Evolutionary conservation across 2,888 invertebrate genomes (phyloP), one percentile per base, ranked within the genome.

Genomic region (Microctonus aethiopoides): DNA sequence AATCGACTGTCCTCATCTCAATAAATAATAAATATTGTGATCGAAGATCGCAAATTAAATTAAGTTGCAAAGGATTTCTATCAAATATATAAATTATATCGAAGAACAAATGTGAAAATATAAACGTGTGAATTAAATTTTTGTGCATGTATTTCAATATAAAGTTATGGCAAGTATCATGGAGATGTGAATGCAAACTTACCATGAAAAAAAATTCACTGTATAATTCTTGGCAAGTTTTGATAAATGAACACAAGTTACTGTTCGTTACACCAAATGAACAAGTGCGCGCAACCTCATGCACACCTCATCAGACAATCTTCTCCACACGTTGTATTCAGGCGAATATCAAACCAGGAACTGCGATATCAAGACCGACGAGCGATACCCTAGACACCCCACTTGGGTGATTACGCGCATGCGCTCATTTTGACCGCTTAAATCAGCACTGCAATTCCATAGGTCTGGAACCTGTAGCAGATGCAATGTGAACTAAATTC

Each of bases 271-370:
- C 11, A 64, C 11, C 57, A 22, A 22, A 13, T 36, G n/a, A 63
- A 24, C 9, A 41, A 59, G n/a, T 62, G 63, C 52, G 65, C 67
- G 64, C 64, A 26, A 29, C 39, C 69, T 68, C 71, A 72, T 70
- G 73, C 70, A 64, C 63, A 67, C 62, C 57, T 71, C 74, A 75
- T 70, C 69, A 68, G 51, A 70, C 65, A 67, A 61, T 71, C 46
- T 62, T 65, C 66, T 73, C 69, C 74, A 68, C 67, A 57, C 72
- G 68, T 72, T 68, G 71, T 75, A 84, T 83, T 82, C 86, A 84
- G 83, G 83, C 85, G 86, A 86, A 85, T 84, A 86, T 86, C 86
- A 79, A 82, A 82, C 76, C 79, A 82, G 84, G 81, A 82, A 86
- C 86, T 86, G 86, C 84, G 84, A 85, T 83, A 83, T 81, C 79